Evolutionary conservation across 2,888 invertebrate genomes (phyloP).

Genomic region (Spodoptera picta): DNA sequence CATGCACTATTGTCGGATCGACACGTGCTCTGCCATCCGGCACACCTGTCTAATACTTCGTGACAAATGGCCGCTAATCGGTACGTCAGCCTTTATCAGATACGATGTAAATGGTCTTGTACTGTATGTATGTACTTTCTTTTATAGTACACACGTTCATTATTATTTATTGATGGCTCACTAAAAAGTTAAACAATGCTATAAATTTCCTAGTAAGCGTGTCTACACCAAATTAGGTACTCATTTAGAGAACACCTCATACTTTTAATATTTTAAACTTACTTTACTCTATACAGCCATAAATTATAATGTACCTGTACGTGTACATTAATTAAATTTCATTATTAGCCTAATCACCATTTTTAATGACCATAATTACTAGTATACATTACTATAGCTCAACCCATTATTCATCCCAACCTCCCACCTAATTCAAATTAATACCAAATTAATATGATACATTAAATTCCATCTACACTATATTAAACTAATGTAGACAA

Average conservation of each 20-base stretch:
- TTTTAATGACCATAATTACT: constrained; percentile 5
- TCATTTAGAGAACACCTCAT: too few species aligned
- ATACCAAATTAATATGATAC: constrained; percentile 32
- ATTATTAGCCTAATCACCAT: background rate
- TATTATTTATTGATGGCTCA: background rate
- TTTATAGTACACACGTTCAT: background rate
- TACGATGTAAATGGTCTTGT: constrained; percentile 18
- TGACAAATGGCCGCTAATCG: constrained; percentile 68
- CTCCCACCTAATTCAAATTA: constrained; percentile 18
- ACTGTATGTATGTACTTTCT: background rate
- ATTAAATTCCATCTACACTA: constrained; percentile 44
- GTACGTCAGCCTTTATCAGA: constrained; percentile 57
- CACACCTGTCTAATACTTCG: constrained; percentile 73
- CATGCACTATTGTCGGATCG: constrained; percentile 62
- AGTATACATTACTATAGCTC: constrained; percentile 15
- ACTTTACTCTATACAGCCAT: background rate
- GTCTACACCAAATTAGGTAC: too few species aligned
- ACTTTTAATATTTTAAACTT: too few species aligned
- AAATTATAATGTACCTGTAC: background rate
- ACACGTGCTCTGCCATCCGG: constrained; percentile 75
- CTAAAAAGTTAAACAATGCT: too few species aligned
- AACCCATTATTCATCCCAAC: constrained; percentile 27
- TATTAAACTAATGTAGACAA: constrained; percentile 59
- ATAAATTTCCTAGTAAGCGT: too few species aligned
- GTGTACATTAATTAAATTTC: background rate